Percentiles rank a stretch among this genome's conserved stretches.
phyloP scores from a whole-genome alignment of 2,888 invertebrate genomes.

The Danaus chrysippus region DNA sequence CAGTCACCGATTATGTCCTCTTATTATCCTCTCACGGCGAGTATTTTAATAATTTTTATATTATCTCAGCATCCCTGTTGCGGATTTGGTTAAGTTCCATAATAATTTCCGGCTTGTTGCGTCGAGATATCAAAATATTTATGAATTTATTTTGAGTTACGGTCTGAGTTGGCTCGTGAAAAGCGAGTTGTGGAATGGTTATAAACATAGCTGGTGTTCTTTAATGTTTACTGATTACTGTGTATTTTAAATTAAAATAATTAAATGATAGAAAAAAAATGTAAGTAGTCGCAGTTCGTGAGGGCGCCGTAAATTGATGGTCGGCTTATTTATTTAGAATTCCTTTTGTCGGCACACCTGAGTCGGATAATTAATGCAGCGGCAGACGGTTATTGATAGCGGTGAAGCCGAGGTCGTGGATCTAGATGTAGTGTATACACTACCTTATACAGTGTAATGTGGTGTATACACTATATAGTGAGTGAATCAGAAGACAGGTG shows the following conservation, averaged over 20 bases:
- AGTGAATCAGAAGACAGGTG: not conserved
- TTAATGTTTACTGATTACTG: not conserved
- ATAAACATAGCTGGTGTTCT: no score
- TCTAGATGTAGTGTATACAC: not conserved
- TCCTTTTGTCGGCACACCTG: slow-evolving; percentile 43
- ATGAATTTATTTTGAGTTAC: not conserved
- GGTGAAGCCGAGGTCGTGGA: slow-evolving; percentile 13
- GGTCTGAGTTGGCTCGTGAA: no score
- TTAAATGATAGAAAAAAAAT: slow-evolving; percentile 6
- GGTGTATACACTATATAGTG: not conserved
- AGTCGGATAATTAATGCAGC: slow-evolving; percentile 45
- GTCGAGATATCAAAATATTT: slow-evolving; percentile 1
- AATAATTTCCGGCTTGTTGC: not conserved
- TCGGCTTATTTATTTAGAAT: slow-evolving; percentile 36
- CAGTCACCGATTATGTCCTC: slow-evolving; percentile 2
- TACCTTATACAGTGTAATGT: not conserved
- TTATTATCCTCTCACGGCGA: slow-evolving; percentile 1
- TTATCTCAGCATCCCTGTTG: not conserved
- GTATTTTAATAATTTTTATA: slow-evolving; percentile 5
- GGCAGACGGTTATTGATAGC: slow-evolving; percentile 47
- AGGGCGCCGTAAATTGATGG: slow-evolving; percentile 33
- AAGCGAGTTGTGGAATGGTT: no score
- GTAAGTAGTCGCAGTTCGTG: slow-evolving; percentile 4
- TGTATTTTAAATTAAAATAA: slow-evolving; percentile 8
- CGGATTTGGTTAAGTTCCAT: not conserved